Percentiles rank a stretch among this genome's conserved stretches.
phyloP scores from a whole-genome alignment of 2,113 vertebrate species.

The Jacana jacana region DNA sequence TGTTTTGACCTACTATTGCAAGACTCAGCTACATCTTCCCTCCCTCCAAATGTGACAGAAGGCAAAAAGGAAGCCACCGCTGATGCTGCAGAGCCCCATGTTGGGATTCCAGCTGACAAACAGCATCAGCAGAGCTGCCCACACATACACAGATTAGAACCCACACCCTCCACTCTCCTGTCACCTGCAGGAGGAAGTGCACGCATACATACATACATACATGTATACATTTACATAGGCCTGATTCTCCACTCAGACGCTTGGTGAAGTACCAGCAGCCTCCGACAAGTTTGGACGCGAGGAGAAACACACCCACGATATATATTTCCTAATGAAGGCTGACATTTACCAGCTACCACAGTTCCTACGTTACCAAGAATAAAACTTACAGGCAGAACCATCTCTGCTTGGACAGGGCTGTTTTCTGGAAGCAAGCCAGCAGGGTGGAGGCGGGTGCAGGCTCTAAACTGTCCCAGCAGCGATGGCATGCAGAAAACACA shows the following conservation, averaged over 20 bases:
- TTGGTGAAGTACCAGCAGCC: background rate
- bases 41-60: slow-evolving; percentile 59
- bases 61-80: background rate
- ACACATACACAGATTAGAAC: background rate
- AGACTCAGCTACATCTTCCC: slow-evolving; percentile 53
- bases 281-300: background rate
- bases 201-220: background rate
- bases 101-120: slow-evolving; percentile 50
- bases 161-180: background rate
- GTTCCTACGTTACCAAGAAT: background rate
- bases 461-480: background rate
- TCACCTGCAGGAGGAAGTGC: slow-evolving; percentile 8
- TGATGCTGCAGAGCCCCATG: background rate
- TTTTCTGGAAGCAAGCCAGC: rapidly evolving
- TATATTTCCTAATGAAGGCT: background rate
- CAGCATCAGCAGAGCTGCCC: slow-evolving; percentile 35
- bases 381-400: background rate
- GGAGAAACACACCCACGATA: background rate
- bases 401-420: background rate
- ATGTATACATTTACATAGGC: background rate
- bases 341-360: slow-evolving; percentile 1
- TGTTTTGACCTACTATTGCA: slow-evolving; percentile 65
- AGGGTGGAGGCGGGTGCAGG: background rate
- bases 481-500: rapidly evolving
- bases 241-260: background rate